phyloP scores from a whole-genome alignment of 1,140 invertebrate genomes.

The Palaemon carinicauda region DNA sequence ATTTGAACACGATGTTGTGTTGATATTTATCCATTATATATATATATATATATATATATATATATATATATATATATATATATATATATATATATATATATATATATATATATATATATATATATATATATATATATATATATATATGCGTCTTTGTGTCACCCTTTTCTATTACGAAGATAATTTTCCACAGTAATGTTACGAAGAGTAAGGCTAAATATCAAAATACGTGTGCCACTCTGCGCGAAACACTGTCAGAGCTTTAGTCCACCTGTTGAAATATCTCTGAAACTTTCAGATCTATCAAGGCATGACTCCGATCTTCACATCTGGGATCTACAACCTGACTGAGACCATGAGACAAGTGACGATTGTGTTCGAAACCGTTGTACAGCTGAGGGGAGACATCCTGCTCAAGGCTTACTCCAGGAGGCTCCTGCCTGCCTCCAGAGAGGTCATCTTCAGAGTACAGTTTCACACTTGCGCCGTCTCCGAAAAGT shows the following conservation, averaged over 20 bases:
- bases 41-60: slow-evolving; percentile 7
- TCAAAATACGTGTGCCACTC: too few species aligned
- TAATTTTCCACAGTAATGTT: too few species aligned
- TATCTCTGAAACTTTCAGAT: slow-evolving; percentile 68
- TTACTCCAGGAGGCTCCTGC: slow-evolving; percentile 73
- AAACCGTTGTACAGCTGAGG: slow-evolving; percentile 78
- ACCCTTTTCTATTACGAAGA: too few species aligned
- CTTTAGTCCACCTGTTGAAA: too few species aligned
- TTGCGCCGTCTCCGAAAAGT: slow-evolving; percentile 84
- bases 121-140: slow-evolving; percentile 14
- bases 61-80: slow-evolving; percentile 14
- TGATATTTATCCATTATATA: background rate
- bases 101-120: slow-evolving; percentile 14
- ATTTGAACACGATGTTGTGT: too few species aligned
- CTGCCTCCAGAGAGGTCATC: slow-evolving; percentile 70
- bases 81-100: slow-evolving; percentile 6
- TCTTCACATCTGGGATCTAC: slow-evolving; percentile 86
- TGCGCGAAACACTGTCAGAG: too few species aligned
- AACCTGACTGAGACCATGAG: slow-evolving; percentile 70
- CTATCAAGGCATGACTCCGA: slow-evolving; percentile 81
- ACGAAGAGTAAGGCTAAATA: too few species aligned
- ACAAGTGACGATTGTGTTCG: slow-evolving; percentile 66
- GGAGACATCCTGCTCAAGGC: slow-evolving; percentile 91
- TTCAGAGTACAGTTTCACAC: slow-evolving; percentile 92
- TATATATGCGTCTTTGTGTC: background rate